phyloP scores from a whole-genome alignment of 2,888 invertebrate species.

The Lycaena phlaeas region DNA sequence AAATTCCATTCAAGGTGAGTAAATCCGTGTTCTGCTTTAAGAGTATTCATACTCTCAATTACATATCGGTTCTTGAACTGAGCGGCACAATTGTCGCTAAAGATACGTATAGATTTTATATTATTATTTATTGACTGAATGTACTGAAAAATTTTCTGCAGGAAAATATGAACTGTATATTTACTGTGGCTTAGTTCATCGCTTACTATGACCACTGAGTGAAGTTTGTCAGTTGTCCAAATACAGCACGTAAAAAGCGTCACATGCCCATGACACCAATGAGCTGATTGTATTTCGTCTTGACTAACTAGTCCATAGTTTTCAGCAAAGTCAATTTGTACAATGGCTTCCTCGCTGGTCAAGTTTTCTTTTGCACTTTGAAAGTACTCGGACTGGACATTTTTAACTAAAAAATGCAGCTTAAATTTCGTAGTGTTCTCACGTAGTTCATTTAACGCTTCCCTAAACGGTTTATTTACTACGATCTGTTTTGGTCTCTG shows the following conservation, averaged over 20 bases:
- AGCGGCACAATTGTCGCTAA: conserved; percentile 5
- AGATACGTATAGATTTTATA: conserved; percentile 1
- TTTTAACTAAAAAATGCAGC: conserved; percentile 19
- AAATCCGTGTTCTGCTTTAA: neutral
- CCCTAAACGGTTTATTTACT: conserved; percentile 12
- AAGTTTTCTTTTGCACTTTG: conserved; percentile 14
- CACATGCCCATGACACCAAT: conserved; percentile 3
- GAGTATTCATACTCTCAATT: conserved; percentile 6
- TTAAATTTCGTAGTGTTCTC: conserved; percentile 16
- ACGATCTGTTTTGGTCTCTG: conserved; percentile 12
- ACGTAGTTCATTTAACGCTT: conserved; percentile 16
- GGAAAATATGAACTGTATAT: neutral
- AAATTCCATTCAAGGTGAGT: conserved; percentile 3
- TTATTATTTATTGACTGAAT: neutral
- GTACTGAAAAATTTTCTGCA: neutral
- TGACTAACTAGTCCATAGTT: neutral
- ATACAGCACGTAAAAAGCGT: conserved; percentile 7
- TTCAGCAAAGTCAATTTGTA: conserved; percentile 10
- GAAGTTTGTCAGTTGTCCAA: neutral
- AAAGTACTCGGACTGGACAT: conserved; percentile 18
- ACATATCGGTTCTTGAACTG: conserved; percentile 4
- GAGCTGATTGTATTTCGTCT: conserved; percentile 8
- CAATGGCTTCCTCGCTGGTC: neutral
- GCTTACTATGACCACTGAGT: neutral
- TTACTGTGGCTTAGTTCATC: neutral